Percentiles rank a stretch among this genome's conserved stretches.
These are phyloP conservation scores for Misgurnus anguillicaudatus DNA, from an alignment of 2,113 vertebrate genomes.

Conservation along the genomic window DNA sequence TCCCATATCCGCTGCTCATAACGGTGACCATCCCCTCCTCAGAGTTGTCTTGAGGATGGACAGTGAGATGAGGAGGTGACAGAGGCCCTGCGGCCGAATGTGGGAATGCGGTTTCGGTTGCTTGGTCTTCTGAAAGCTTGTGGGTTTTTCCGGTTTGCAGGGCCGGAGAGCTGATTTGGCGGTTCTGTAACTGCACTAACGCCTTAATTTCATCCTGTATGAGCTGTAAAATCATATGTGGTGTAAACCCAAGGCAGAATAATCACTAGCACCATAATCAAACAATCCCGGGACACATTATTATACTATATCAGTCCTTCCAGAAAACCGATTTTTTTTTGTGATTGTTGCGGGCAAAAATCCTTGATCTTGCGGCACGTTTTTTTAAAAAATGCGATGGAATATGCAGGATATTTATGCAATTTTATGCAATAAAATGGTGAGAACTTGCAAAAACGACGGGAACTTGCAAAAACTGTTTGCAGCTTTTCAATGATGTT, in stretches of 20 bases:
- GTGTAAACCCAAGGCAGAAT: not conserved
- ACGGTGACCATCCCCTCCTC: constrained; percentile 68
- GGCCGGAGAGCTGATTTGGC: constrained; percentile 58
- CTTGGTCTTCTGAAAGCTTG: constrained; percentile 55
- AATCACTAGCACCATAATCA: too few relatives aligned
- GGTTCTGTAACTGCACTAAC: constrained; percentile 83
- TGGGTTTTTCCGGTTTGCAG: constrained; percentile 53
- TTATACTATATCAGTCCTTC: too few relatives aligned
- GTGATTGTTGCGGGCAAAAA: too few relatives aligned
- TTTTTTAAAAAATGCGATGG: too few relatives aligned
- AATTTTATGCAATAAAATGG: too few relatives aligned
- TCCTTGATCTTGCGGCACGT: too few relatives aligned
- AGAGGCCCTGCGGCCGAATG: constrained; percentile 54
- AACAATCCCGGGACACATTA: too few relatives aligned
- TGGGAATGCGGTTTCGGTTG: constrained; percentile 44
- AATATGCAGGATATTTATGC: too few relatives aligned
- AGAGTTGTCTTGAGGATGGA: constrained; percentile 56
- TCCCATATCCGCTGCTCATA: constrained; percentile 87
- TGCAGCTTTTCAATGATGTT: too few relatives aligned
- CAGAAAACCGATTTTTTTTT: too few relatives aligned
- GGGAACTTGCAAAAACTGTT: too few relatives aligned
- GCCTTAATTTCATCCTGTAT: constrained; percentile 94
- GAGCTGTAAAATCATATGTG: constrained; percentile 69
- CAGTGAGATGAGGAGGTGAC: constrained; percentile 65
- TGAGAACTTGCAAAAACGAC: too few relatives aligned